phyloP scores from a whole-genome alignment of 1,140 invertebrate species.

The Drosophila nigrodunni region DNA sequence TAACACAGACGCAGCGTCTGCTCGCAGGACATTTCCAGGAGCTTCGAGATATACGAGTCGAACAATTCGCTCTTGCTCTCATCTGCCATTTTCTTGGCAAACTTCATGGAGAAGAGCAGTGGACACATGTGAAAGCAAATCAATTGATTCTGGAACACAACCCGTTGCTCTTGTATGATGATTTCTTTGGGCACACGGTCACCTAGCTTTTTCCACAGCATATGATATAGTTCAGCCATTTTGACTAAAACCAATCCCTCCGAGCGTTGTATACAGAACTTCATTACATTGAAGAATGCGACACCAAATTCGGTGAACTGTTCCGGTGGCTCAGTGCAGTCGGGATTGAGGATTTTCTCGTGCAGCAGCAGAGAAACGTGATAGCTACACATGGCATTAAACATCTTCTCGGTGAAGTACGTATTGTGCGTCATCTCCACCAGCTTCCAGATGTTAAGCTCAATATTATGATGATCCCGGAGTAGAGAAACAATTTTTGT shows the following conservation, averaged over 20 bases:
- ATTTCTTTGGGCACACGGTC: slow-evolving; percentile 71
- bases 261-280: slow-evolving; percentile 85
- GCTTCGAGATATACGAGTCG: slow-evolving; percentile 87
- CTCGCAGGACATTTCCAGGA: slow-evolving; percentile 87
- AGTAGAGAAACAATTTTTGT: slow-evolving; percentile 67
- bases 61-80: slow-evolving; percentile 85
- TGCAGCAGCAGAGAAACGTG: slow-evolving; percentile 70
- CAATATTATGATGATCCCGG: slow-evolving; percentile 63
- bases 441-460: slow-evolving; percentile 79
- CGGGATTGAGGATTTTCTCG: slow-evolving; percentile 67
- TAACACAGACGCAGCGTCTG: slow-evolving; percentile 88
- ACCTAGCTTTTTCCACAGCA: slow-evolving; percentile 80
- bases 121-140: slow-evolving; percentile 88
- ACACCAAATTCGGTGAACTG: slow-evolving; percentile 79
- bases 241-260: slow-evolving; percentile 75
- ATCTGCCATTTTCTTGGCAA: slow-evolving; percentile 59
- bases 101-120: slow-evolving; percentile 85
- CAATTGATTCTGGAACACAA: slow-evolving; percentile 86
- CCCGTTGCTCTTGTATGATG: slow-evolving; percentile 76
- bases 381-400: slow-evolving; percentile 59
- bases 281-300: slow-evolving; percentile 85
- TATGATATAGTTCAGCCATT: slow-evolving; percentile 81
- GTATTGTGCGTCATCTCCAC: slow-evolving; percentile 73
- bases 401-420: slow-evolving; percentile 65
- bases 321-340: slow-evolving; percentile 55